Base-by-base conservation (phyloP, 2,888 invertebrate species). In the Listrodromus nycthemerus region DNA sequence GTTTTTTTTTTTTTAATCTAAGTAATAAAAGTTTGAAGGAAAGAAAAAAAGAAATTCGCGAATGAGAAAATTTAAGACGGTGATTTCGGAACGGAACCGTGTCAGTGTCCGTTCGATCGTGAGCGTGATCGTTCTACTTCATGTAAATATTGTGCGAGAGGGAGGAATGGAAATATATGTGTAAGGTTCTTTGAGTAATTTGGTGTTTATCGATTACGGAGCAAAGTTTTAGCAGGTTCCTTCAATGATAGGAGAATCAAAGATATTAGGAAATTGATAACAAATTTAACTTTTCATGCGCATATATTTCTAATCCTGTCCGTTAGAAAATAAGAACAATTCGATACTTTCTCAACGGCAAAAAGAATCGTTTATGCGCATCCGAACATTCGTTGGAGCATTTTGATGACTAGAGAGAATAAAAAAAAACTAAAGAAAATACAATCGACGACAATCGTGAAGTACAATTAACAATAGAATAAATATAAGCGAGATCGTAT, bases 351-450 rank as follows among this genome's bases (percentile, higher is more conserved):
- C 69, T 63, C 30, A 61, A 76, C 61, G 55, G 75, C 78, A 66
- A 83, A 83, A 80, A 83, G 83, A 80, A 75, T 83, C 50, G 50
- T 83, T 83, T 83, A 83, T 83, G 80, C 58, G 67, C 74, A 66
- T 66, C 58, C 27, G 70, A 37, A 61, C n/a, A 79, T 80, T 80
- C 83, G 83, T 80, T 80, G 83, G 58, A 80, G 55, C 83, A 10
- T 80, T 80, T 58, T 27, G 58, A 58, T 83, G 83, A 83, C 33
- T 66, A 83, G 16, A 41, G 41, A 63, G 21, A 70, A 48, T 58
- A 48, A 77, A 66, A 69, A 70, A 63, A 48, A 21, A 33, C n/a
- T n/a, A 67, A 67, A n/a, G 33, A 27, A 61, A 48, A 37, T 19
- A 33, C 61, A 45, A 73, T 78, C 73, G 48, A 69, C 73, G 69